Evolutionary conservation across 2,888 invertebrate genomes (phyloP), one percentile per base, ranked within the genome.

Genomic region (Epistrophella euchroma): DNA sequence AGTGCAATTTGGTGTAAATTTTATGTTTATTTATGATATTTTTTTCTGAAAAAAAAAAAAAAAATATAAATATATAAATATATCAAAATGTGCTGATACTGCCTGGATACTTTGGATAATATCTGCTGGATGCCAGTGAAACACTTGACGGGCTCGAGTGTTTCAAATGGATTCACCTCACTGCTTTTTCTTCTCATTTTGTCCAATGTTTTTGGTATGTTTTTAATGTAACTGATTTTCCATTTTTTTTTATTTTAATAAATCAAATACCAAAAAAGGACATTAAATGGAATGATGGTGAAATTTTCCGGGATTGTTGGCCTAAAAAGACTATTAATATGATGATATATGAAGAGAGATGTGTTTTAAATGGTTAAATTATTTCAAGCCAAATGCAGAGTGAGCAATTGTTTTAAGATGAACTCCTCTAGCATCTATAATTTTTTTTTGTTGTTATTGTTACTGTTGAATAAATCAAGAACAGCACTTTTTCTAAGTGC

Each of bases 81-180:
- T 68, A 64, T 40, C 35, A 52, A 86, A 81, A 73, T 81, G 71
- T 82, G 82, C 82, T 78, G 74, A 82, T 52, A 82, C 70, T 82
- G 73, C 56, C 86, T 71, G 77, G 86, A 86, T 75, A 82, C 64
- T 37, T 86, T 66, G 86, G 86, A 86, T 82, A 82, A 81, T 81
- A 86, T 78, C 82, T 86, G 77, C 86, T 86, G 86, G 86, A 86
- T 86, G 86, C 86, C 86, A 86, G 81, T 86, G 86, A 86, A 86
- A 86, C 70, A 77, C 74, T 72, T 86, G 70, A 71, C 74, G 70
- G 66, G 64, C 73, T 74, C 74, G 82, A 74, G 86, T 86, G 77
- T 82, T 78, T 86, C 86, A 86, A 82, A 86, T 86, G 86, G 86
- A 86, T 86, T 86, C 86, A 86, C 86, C 77, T 78, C 74, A 62